Percentiles rank a stretch among this genome's conserved stretches.
phyloP scores from a whole-genome alignment of 2,113 vertebrate species.

The Passer domesticus region DNA sequence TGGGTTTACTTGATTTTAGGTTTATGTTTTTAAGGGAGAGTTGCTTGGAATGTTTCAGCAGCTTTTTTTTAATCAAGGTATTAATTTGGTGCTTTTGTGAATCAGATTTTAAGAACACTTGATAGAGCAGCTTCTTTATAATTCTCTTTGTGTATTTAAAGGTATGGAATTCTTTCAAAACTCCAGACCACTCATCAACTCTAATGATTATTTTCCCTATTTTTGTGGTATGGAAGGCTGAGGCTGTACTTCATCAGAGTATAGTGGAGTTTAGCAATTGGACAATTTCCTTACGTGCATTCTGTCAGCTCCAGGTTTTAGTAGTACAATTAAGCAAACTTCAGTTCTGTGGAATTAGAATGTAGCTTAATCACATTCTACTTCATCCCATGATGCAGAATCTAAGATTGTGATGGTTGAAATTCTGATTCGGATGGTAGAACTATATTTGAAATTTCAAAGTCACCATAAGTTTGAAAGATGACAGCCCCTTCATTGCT shows the following conservation, averaged over 20 bases:
- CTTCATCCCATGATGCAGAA: background rate
- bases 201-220: background rate
- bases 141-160: background rate
- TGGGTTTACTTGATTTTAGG: background rate
- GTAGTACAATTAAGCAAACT: background rate
- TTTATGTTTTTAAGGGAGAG: background rate
- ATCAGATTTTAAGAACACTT: background rate
- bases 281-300: background rate
- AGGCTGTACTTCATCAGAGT: background rate
- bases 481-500: background rate
- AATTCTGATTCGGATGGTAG: background rate
- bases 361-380: background rate
- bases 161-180: background rate
- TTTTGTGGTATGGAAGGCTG: background rate
- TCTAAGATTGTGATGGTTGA: background rate
- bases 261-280: background rate
- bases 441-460: background rate
- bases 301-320: background rate
- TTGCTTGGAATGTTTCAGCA: background rate
- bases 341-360: background rate
- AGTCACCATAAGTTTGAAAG: background rate
- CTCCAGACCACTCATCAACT: background rate
- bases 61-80: background rate
- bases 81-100: background rate
- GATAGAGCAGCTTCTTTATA: background rate